phyloP scores from a whole-genome alignment of 2,797 vertebrate species.

The Pampus argenteus region DNA sequence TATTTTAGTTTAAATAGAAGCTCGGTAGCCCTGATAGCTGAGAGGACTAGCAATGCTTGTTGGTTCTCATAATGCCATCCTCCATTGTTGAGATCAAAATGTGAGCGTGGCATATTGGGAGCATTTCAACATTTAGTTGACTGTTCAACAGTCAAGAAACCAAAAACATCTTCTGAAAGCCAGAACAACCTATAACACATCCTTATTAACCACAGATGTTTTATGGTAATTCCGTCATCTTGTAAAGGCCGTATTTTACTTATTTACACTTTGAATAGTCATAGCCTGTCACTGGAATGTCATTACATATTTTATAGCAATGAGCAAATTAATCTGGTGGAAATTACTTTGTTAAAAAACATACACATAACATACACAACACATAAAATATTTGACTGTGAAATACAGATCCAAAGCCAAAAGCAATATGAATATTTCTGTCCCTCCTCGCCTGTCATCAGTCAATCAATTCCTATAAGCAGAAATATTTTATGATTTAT shows the following conservation, averaged over 20 bases:
- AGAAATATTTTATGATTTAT: slow-evolving; percentile 18
- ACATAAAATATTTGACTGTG: slow-evolving; percentile 21
- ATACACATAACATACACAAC: too few relatives aligned
- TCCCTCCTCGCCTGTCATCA: neutral
- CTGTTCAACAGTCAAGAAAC: neutral
- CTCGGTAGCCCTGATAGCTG: neutral
- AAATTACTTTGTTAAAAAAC: slow-evolving; percentile 13
- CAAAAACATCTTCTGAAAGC: slow-evolving; percentile 1
- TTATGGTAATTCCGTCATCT: slow-evolving; percentile 9
- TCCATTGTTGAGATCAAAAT: slow-evolving; percentile 30
- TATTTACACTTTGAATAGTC: slow-evolving; percentile 13
- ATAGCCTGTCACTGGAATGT: slow-evolving; percentile 9
- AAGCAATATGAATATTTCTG: slow-evolving; percentile 1
- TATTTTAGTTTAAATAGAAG: slow-evolving; percentile 23
- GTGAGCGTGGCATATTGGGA: slow-evolving; percentile 20
- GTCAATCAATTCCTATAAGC: slow-evolving; percentile 30
- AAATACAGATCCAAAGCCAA: slow-evolving; percentile 12
- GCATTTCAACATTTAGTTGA: neutral
- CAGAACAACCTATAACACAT: neutral
- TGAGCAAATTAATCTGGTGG: slow-evolving; percentile 2
- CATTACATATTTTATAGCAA: slow-evolving; percentile 19
- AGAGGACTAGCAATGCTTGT: slow-evolving; percentile 18
- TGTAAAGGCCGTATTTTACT: slow-evolving; percentile 10
- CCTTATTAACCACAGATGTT: slow-evolving; percentile 1
- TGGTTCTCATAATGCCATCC: neutral